Evolutionary conservation across 2,888 invertebrate genomes (phyloP).

Genomic region (Nomada goodeniana): DNA sequence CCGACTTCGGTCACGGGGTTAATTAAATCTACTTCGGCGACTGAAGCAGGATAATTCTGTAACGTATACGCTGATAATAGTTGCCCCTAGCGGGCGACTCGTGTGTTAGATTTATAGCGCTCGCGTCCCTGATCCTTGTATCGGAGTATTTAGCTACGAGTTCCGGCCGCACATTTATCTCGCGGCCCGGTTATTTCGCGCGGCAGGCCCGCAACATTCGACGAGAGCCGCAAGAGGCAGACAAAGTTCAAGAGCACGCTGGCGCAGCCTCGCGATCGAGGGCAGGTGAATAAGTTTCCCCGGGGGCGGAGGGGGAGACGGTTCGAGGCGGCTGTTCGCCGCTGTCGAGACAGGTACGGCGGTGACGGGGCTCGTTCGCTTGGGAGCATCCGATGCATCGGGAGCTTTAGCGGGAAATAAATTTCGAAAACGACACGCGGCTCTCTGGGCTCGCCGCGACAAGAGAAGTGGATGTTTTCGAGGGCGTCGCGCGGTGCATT

Average conservation of each 20-base stretch:
- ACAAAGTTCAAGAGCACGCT: neutral
- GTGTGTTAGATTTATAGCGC: constrained; percentile 11
- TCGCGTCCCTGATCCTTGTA: neutral
- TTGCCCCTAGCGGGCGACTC: neutral
- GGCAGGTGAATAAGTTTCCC: constrained; percentile 44
- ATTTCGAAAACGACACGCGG: constrained; percentile 68
- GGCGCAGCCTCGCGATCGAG: neutral
- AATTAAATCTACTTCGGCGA: constrained; percentile 15
- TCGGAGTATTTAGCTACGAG: neutral
- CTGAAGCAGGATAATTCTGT: constrained; percentile 1
- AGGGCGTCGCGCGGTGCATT: constrained; percentile 77
- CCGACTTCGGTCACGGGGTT: constrained; percentile 7
- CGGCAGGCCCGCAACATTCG: neutral
- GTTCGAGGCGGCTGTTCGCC: constrained; percentile 42
- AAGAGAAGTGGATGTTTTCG: constrained; percentile 80
- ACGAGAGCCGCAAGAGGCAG: neutral
- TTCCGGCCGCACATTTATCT: too few relatives aligned
- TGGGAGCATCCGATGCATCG: constrained; percentile 58
- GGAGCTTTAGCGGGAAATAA: constrained; percentile 72
- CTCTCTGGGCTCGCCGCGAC: constrained; percentile 69
- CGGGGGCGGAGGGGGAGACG: constrained; percentile 18
- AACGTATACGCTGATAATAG: constrained; percentile 12
- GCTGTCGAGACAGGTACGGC: constrained; percentile 55
- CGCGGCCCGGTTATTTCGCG: neutral
- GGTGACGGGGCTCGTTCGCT: constrained; percentile 54